A percentile compares a stretch with the other conserved stretches of the same genome.
Evolutionary conservation across 2,113 vertebrate genomes (phyloP).

Genomic region (Pitta sordida): DNA sequence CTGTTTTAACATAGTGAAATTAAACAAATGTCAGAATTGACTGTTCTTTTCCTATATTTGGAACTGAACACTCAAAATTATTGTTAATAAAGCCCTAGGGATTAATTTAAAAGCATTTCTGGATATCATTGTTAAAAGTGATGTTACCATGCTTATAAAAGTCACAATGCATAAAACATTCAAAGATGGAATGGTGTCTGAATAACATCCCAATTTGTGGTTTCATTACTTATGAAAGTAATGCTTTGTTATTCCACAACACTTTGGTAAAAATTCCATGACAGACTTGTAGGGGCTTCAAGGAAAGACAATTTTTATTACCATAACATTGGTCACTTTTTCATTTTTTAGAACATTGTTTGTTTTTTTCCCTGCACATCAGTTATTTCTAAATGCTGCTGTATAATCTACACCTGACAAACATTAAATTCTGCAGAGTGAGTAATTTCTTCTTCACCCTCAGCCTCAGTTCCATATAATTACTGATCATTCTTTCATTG

Average conservation of each 20-base stretch:
- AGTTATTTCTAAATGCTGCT: not conserved
- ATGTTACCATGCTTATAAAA: constrained; percentile 27
- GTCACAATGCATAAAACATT: not conserved
- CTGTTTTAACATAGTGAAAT: not conserved
- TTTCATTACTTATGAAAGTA: constrained; percentile 32
- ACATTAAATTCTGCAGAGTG: constrained; percentile 54
- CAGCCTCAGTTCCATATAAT: constrained; percentile 64
- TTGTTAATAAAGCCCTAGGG: not conserved
- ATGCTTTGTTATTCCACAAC: not conserved
- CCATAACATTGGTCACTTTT: not conserved
- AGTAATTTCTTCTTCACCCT: constrained; percentile 76
- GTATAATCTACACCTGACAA: constrained; percentile 6
- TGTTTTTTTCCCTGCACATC: not conserved
- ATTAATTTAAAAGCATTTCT: not conserved
- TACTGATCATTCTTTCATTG: constrained; percentile 69
- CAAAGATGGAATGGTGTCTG: not conserved
- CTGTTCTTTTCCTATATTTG: not conserved
- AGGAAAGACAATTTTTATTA: not conserved
- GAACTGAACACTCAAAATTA: not conserved
- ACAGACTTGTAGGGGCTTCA: not conserved
- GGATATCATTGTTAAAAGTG: not conserved
- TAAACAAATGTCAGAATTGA: not conserved
- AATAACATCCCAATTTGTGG: constrained; percentile 27
- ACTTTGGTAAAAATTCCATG: not conserved
- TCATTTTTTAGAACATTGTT: not conserved